Base-by-base conservation (phyloP, 1,140 invertebrate genomes). In the Manduca sexta region DNA sequence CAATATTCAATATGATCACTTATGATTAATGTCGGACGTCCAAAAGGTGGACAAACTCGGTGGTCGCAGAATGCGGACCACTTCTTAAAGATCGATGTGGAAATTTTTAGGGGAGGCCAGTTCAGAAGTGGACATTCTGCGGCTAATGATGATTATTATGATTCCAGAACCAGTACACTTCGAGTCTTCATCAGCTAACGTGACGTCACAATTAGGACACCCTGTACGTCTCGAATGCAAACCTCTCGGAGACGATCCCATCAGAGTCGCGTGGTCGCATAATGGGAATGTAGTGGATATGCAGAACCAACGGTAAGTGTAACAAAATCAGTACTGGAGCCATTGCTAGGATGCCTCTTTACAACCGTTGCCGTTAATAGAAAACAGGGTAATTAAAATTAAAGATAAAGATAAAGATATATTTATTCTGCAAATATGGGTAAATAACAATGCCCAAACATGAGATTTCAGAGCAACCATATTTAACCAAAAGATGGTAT, bases 211-310 rank as follows among this genome's bases (percentile, higher is more conserved):
- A 53, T 79, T 92, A 35, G 88, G 93, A 14, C 92, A 92, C 62
- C 88, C 90, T 0, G 89, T 93, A 0, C 89, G 87, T 1, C 72
- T 97, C 14, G 88, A 92, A n/a, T 97, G 96, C 70, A 90, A 92
- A 35, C 94, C 95, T 0, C 89, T 93, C 33, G 96, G 96, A 0
- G 95, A 97, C 70, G 90, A 92, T 52, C 95, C 95, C 0, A 90
- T 97, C 46, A 91, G 91, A 58, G 90, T 97, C 3, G 86, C 89
- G 1, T 97, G 95, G 92, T 89, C 87, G 7, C 90, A 92, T 52
- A 91, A 92, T 64, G 91, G 89, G 41, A 90, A 90, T 45, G 84
- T 88, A 18, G 73, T 93, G 18, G 91, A 93, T 56, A 83, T 87
- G 45, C 88, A 88, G 54, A 86, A 77, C 52, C 89, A 89, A 55